Evolutionary conservation across 2,888 invertebrate species (phyloP), one percentile per base, ranked within the genome.

Genomic region (Noctua janthe): DNA sequence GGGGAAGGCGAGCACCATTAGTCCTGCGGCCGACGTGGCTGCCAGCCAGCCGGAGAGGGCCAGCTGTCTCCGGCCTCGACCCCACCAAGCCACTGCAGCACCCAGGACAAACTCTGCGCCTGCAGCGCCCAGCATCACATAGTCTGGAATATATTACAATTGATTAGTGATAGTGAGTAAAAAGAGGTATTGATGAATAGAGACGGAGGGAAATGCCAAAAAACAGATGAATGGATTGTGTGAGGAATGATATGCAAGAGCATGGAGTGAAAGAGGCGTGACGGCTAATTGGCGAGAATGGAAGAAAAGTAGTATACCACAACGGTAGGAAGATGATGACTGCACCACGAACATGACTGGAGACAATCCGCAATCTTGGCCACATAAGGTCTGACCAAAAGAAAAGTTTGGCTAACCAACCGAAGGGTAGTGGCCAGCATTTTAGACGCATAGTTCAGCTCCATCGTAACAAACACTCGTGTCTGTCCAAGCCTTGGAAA

Each of bases 1-100:
- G 0, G 96, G 95, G 82, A 96, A 94, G 0, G 94, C 94, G 7
- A 96, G 88, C 0, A 97, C 93, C 0, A 96, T 83, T 6, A 95
- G 88, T 0, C 95, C 94, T 0, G 92, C 84, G 0, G 89, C 86
- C 0, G 95, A 94, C 0, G 95, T 92, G 2, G 85, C 88, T 0
- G 89, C 92, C 3, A 96, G 91, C 93, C 95, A 95, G 0, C 85
- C 91, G 0, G 96, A 89, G 62, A 97, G 90, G 1, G 94, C 91
- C 29, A 94, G 89, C 72, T 95, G 93, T 17, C 95, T 87, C 51
- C 90, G 84, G 5, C 89, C 83, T 20, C 92, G 88, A 0, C 96
- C 96, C 82, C 87, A 93, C 96, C 96, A 97, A 11, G 94, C 94
- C 15, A 96, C 83, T 1, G 91, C 29, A 0, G 94, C 88, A 0